These are phyloP conservation scores for Parascotia fuliginaria DNA, from an alignment of 2,888 invertebrate genomes.

Conservation along the genomic window DNA sequence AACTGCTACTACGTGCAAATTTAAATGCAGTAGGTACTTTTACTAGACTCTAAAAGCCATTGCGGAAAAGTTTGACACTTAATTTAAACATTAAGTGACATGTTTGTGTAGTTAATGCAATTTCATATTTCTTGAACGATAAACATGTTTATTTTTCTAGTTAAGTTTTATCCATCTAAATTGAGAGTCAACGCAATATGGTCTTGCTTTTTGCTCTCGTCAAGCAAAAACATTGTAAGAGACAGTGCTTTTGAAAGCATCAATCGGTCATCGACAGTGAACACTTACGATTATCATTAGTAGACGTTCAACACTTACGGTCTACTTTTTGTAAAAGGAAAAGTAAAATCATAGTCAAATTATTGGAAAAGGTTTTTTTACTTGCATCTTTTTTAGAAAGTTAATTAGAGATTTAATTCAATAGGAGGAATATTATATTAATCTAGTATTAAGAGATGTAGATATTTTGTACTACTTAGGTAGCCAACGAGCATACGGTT, in stretches of 20 bases:
- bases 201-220: neutral
- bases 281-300: slow-evolving; percentile 35
- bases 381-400: neutral
- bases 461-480: no score
- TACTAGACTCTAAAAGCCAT: neutral
- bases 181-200: neutral
- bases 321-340: slow-evolving; percentile 18
- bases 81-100: no score
- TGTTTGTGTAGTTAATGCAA: neutral
- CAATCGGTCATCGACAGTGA: slow-evolving; percentile 9
- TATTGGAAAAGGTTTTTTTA: slow-evolving; percentile 16
- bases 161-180: neutral
- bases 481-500: no score
- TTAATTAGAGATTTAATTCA: neutral
- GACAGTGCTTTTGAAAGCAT: slow-evolving; percentile 21
- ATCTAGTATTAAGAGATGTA: no score
- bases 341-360: slow-evolving; percentile 28
- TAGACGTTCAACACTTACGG: slow-evolving; percentile 15
- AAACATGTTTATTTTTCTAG: neutral
- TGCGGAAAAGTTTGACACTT: neutral
- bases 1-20: no score
- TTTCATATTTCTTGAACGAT: neutral
- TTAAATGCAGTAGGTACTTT: neutral
- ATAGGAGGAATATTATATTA: no score
- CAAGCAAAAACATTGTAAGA: neutral